Percentiles rank a stretch among this genome's conserved stretches.
Evolutionary conservation across 2,113 vertebrate genomes (phyloP).

Genomic region (Rhabdornis inornatus): DNA sequence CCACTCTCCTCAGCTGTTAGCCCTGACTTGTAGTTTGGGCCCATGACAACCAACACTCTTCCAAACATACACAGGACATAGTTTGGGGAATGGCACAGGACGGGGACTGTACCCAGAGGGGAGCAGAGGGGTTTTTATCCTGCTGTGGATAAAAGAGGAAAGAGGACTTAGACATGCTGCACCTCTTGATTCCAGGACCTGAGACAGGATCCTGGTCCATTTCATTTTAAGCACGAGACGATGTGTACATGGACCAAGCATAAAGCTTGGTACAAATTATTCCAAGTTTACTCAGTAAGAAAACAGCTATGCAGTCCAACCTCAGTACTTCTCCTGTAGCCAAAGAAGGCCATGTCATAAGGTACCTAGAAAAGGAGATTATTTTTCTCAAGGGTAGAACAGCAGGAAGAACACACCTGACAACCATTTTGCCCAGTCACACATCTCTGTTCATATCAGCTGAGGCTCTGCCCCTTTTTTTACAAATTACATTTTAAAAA

Average conservation of each 20-base stretch:
- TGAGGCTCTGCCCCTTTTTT: neutral
- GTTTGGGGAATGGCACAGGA: neutral
- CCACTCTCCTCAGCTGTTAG: neutral
- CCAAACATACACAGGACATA: neutral
- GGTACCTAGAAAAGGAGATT: neutral
- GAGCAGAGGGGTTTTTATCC: neutral
- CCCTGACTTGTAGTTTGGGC: neutral
- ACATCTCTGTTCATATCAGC: neutral
- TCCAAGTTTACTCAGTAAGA: neutral
- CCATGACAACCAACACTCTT: neutral
- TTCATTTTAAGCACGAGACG: neutral
- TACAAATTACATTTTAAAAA: neutral
- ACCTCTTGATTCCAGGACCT: neutral
- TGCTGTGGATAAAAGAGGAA: neutral
- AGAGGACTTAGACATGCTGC: neutral
- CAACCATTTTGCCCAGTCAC: fast-evolving
- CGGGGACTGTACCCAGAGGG: neutral
- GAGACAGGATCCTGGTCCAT: neutral
- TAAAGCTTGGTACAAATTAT: neutral
- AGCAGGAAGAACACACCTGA: neutral
- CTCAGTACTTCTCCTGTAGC: neutral
- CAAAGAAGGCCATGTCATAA: neutral
- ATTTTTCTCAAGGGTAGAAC: neutral
- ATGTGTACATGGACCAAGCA: neutral
- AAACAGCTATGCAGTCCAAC: fast-evolving